Conservation (phyloP, 2,888 invertebrate genomes). For the Orthosia incerta region DNA sequence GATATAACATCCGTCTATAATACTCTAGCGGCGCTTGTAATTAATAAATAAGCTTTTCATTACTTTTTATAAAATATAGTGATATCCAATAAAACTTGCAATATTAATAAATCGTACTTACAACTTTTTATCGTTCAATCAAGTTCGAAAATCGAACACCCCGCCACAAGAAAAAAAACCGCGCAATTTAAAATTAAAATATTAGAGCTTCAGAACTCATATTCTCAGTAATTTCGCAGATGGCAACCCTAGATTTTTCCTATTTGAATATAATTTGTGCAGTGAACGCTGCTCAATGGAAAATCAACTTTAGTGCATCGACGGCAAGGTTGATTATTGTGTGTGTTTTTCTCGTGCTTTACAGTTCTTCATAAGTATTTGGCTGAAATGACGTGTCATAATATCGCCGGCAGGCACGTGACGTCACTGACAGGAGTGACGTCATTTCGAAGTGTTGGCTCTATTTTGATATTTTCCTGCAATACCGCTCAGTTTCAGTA, state of each 20-base stretch:
- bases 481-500: slow-evolving; percentile 28
- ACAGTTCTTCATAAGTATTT: slow-evolving; percentile 59
- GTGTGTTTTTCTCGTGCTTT: slow-evolving; percentile 10
- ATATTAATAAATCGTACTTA: neutral
- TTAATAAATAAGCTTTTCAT: too few species aligned
- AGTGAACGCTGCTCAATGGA: neutral
- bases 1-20: too few species aligned
- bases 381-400: slow-evolving; percentile 55
- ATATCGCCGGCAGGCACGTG: slow-evolving; percentile 56
- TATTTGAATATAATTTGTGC: slow-evolving; percentile 62
- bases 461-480: slow-evolving; percentile 50
- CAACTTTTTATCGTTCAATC: slow-evolving; percentile 28
- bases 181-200: slow-evolving; percentile 55
- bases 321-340: slow-evolving; percentile 22
- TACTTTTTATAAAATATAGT: neutral
- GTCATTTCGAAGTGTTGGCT: slow-evolving; percentile 40
- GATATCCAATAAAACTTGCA: neutral
- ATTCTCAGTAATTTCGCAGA: slow-evolving; percentile 55
- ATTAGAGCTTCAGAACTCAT: slow-evolving; percentile 53
- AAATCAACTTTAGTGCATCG: slow-evolving; percentile 7
- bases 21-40: too few species aligned
- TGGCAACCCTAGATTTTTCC: slow-evolving; percentile 62
- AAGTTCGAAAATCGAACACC: slow-evolving; percentile 13
- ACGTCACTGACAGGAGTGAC: slow-evolving; percentile 54
- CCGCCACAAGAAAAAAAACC: neutral